Base-by-base conservation (phyloP, 1,140 invertebrate genomes). In the Hestina assimilis region DNA sequence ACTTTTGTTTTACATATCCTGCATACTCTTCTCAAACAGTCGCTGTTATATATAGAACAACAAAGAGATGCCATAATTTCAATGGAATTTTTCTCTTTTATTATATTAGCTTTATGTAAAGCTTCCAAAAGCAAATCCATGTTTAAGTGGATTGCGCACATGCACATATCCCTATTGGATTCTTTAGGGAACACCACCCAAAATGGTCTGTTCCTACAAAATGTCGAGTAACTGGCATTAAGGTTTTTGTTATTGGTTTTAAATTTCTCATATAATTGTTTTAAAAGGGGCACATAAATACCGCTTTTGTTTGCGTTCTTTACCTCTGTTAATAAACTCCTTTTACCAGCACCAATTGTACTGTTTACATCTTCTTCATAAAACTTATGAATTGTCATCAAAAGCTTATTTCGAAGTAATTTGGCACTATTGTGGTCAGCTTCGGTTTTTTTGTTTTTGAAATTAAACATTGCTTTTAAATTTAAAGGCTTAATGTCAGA, bases 151-250 rank as follows among this genome's bases (percentile, higher is more conserved):
- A 29, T 31, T 29, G 11, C 9, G 17, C 26, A 47, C 6, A 19
- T 8, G 28, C 24, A 47, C 3, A 26, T 38, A 4, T 38, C 33
- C 6, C 33, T 5, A 8, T 38, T 38, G 17, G 4, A 7, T 17
- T 17, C 20, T 29, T 31, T 47, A 17, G 43, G 43, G 11, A 29
- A 29, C 5, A 29, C 12, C 6, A 47, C 28, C 43, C 43, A 47
- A 47, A 47, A 47, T 9, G 43, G 43, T n/a, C 26, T 6, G 3
- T 17, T 11, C 17, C 20, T 47, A 31, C 43, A 47, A 29, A 47
- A 47, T n/a, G 12, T 29, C 11, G 43, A 47, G 3, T 47, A 47
- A 47, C 43, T 31, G n/a, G n/a, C 17, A 7, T 29, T 47, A 47
- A 28, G 40, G 15, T 42, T 31, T 9, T 28, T 19, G 9, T 15